Base-by-base conservation (phyloP, 2,113 vertebrate genomes). In the Chloropsis hardwickii region DNA sequence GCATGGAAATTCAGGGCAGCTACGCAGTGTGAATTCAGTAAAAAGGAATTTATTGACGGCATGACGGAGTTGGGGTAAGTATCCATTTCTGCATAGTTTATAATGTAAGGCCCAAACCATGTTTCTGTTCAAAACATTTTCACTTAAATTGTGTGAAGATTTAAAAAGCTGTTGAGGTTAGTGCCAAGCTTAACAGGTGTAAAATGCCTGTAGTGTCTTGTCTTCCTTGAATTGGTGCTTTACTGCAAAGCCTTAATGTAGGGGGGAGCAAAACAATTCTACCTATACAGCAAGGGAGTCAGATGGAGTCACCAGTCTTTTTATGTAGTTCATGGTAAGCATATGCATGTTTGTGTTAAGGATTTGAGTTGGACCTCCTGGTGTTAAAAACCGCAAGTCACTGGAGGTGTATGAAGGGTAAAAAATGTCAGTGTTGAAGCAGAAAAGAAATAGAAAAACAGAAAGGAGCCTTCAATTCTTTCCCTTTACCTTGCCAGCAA, bases 1-100 rank as follows among this genome's bases (percentile, higher is more conserved):
- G 99, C 99, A 0, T 99, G 99, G 99, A 99, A 99, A 97, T 99
- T 99, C 95, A 98, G 98, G 45, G 99, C 99, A 23, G 99, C 99
- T 47, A 99, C 99, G 58, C 99, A 99, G 35, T 99, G 99, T 96
- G 99, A 99, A 98, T 99, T 99, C 97, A 99, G 98, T 97, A 99
- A 98, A 97, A 99, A 99, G 94, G 99, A 99, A 92, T 99, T 99
- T 97, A 61, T 99, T 95, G 99, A 99, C 44, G 99, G 99, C 93
- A 99, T 99, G 99, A 98, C 98, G 23, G 99, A 99, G 57, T 97
- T 99, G 67, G 99, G 99, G 99, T 99, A 94, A 98, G 99, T 97
- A 45, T 74, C 24, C 11, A 6, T 65, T 95, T 92, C 71, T 91
- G 9, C 31, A 6, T 4, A 12, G 66, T 42, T 92, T 17, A 15